Base-by-base conservation (phyloP, 2,888 invertebrate genomes). In the Orthonychiurus folsomi region DNA sequence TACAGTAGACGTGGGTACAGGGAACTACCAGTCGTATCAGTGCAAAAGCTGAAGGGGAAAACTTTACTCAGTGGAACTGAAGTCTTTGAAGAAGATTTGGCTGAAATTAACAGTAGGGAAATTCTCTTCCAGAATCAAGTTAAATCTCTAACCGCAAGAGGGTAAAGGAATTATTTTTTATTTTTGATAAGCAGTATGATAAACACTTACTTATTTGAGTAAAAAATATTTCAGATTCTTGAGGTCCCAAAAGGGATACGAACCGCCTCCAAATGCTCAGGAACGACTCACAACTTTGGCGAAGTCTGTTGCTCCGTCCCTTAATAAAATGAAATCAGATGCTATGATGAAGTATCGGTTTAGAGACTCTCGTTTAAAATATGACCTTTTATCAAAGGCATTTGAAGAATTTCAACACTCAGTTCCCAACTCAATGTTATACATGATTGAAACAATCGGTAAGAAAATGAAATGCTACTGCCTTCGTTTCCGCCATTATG, bases 351-450 rank as follows among this genome's bases (percentile, higher is more conserved):
- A 28, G 24, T 24, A 58, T 47, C 1, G 23, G 81, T 78, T 80
- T 15, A 61, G 63, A 1, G 74, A 79, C 1, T 60, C 76, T 25
- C 75, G 79, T 12, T 77, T 81, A 9, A 87, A 89, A 76, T 91
- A 84, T 76, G 78, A 82, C 37, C 78, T 94, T 9, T 79, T 94
- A 2, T 80, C 82, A 37, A 82, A 83, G 3, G 89, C 89, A 74
- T 84, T 80, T 67, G 79, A 84, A 54, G 83, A 85, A 75, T 86
- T 93, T 65, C 80, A 86, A 5, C 86, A 93, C 76, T 76, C 81
- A 66, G 83, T 95, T 15, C 91, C 93, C 0, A 94, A 90, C 80
- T 89, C 90, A 0, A 77, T 86, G 59, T 78, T 95, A n/a, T 84
- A 86, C 74, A 81, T 82, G 56, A 84, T 95, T 65, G 81, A 83